Evolutionary conservation across 35 echinoderm and acorn worm species (phyloP), one percentile per base, ranked within the genome.

Genomic region (Diadema setosum): DNA sequence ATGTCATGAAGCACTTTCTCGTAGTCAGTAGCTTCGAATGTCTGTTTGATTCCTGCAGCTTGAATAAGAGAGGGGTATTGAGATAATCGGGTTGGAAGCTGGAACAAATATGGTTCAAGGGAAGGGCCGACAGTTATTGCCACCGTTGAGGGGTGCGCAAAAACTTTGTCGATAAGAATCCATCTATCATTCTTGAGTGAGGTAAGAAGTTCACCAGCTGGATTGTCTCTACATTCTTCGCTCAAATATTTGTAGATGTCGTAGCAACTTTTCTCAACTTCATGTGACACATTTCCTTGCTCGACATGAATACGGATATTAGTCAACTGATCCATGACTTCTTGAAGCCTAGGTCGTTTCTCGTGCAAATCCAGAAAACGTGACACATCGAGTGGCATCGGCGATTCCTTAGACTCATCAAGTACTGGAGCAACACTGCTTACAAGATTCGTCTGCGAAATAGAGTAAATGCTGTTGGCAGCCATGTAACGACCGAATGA

Each of bases 21-120:
- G 36, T 63, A 85, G 65, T 96, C 94, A 76, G 34, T 11, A 9
- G 50, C 15, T 15, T 16, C 59, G 84, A 95, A 95, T 37, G 18
- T 27, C 4, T 75, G n/a, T 63, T 85, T 95, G 29, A 95, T 84
- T 25, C 33, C 80, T 30, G 67, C 83, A 61, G 58, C 83, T 76
- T 83, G 36, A 45, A 95, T 44, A 43, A 95, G 74, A 42, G 5
- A 27, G 2, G 64, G n/a, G 43, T 64, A 91, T 64, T 41, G n/a
- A 26, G n/a, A n/a, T n/a, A n/a, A n/a, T n/a, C n/a, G n/a, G n/a
- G n/a, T n/a, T n/a, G n/a, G n/a, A n/a, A n/a, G n/a, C n/a, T n/a
- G n/a, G n/a, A n/a, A n/a, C n/a, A n/a, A n/a, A n/a, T n/a, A n/a
- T n/a, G n/a, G n/a, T 30, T 44, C 15, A 88, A 76, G 3, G 32